Conservation (phyloP, 2,888 invertebrate genomes). For the Luffia ferchaultella region DNA sequence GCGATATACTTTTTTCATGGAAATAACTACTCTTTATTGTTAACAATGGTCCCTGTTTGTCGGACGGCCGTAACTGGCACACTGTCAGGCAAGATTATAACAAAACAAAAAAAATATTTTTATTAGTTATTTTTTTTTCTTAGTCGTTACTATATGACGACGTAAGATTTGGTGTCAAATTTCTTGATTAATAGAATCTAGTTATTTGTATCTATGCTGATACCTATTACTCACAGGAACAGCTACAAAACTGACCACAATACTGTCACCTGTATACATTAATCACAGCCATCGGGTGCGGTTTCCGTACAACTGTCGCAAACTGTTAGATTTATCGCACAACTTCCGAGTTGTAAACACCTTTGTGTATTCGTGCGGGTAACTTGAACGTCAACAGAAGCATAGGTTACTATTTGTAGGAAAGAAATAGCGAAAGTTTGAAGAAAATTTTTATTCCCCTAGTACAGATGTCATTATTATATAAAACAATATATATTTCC, state of each 20-base stretch:
- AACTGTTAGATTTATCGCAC: not conserved
- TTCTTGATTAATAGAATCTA: too few species aligned
- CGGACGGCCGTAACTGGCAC: too few species aligned
- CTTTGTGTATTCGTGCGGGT: not conserved
- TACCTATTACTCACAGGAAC: not conserved
- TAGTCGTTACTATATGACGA: too few species aligned
- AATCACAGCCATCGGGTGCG: not conserved
- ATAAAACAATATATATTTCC: not conserved
- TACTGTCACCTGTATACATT: not conserved
- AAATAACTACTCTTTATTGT: too few species aligned
- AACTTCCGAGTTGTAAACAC: not conserved
- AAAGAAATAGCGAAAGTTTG: not conserved
- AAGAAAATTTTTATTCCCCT: not conserved
- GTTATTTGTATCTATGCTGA: too few species aligned
- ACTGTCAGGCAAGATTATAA: too few species aligned
- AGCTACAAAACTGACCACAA: not conserved
- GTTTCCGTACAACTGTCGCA: not conserved
- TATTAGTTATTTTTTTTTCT: too few species aligned
- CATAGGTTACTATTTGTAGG: not conserved
- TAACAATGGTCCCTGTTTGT: too few species aligned
- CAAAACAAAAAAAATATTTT: too few species aligned
- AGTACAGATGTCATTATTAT: not conserved
- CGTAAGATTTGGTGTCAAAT: too few species aligned
- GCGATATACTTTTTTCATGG: too few species aligned
- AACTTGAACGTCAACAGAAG: not conserved